phyloP scores from a whole-genome alignment of 2,888 invertebrate genomes.

The Sepiola atlantica region DNA sequence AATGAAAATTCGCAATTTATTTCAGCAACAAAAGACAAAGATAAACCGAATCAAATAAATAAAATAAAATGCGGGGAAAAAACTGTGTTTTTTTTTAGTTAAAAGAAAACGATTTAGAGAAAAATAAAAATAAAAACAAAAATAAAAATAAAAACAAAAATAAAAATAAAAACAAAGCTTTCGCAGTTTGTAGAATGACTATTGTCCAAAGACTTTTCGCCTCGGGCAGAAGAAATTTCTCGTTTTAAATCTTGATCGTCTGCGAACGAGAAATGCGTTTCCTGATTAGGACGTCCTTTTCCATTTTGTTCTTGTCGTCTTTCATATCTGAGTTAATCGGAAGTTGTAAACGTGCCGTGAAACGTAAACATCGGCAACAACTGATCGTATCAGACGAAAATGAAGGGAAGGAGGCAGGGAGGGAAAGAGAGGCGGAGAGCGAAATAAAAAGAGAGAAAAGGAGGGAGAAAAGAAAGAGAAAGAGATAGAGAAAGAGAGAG shows the following conservation, averaged over 20 bases:
- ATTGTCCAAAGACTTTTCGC: background rate
- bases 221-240: background rate
- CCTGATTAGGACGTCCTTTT: background rate
- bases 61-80: background rate
- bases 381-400: background rate
- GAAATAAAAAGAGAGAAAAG: too few species aligned
- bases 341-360: constrained; percentile 14
- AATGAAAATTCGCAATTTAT: background rate
- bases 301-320: background rate
- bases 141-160: background rate
- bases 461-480: too few species aligned
- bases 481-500: too few species aligned
- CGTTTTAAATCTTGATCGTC: background rate
- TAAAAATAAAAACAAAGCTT: background rate
- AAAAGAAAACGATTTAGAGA: too few species aligned
- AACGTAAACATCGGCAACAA: background rate
- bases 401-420: background rate
- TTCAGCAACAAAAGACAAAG: background rate
- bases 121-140: background rate
- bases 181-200: background rate
- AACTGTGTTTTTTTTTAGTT: background rate
- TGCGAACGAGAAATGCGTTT: background rate
- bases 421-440: too few species aligned
- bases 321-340: constrained; percentile 32
- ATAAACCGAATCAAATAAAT: background rate